These are phyloP conservation scores for Probosciger aterrimus DNA, from an alignment of 2,113 vertebrate genomes.

Conservation along the genomic window DNA sequence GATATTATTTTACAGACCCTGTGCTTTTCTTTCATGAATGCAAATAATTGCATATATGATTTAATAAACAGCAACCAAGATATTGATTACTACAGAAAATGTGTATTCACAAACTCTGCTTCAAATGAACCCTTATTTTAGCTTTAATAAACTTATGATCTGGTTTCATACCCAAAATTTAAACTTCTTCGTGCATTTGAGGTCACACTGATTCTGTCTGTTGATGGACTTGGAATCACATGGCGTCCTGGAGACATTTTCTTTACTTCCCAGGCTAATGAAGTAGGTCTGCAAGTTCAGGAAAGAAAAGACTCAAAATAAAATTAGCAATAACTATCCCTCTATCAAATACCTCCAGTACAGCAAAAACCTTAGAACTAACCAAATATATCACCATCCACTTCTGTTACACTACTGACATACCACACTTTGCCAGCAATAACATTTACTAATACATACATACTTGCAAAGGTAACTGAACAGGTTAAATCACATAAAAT, in stretches of 20 bases:
- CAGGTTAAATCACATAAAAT: background rate
- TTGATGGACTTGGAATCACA: slow-evolving; percentile 89
- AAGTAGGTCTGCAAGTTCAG: slow-evolving; percentile 86
- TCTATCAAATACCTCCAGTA: background rate
- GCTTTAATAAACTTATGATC: background rate
- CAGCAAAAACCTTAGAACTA: background rate
- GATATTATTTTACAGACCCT: background rate
- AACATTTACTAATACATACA: background rate
- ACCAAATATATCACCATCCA: background rate
- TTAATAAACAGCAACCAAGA: background rate
- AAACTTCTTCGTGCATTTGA: slow-evolving; percentile 87
- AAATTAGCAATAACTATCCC: background rate
- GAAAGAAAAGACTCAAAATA: background rate
- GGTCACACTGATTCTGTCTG: slow-evolving; percentile 88
- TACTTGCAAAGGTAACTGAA: background rate
- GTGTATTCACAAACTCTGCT: background rate
- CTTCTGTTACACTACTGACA: background rate
- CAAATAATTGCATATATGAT: background rate
- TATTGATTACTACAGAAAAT: background rate
- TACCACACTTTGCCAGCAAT: background rate
- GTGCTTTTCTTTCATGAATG: background rate
- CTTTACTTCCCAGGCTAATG: slow-evolving; percentile 96
- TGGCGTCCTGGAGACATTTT: slow-evolving; percentile 99
- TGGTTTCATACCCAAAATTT: slow-evolving; percentile 86
- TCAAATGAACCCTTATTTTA: background rate